These are phyloP conservation scores for Leptopilina drosophilae DNA, from an alignment of 2,888 invertebrate species.

Conservation along the genomic window DNA sequence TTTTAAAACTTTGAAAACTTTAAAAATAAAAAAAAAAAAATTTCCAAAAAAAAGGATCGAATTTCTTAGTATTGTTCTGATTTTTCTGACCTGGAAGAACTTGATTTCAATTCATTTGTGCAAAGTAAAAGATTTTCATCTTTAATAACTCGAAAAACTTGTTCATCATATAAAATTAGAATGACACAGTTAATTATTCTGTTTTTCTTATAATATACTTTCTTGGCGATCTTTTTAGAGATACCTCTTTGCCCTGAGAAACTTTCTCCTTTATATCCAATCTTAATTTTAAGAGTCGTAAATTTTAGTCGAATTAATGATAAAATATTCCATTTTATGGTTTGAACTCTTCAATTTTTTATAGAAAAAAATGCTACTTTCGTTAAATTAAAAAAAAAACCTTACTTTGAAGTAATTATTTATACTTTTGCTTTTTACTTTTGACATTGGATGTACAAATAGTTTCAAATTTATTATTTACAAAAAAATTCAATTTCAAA, in stretches of 20 bases:
- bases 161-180: not conserved
- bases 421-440: too few species aligned
- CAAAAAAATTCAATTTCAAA: too few species aligned
- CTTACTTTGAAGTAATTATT: too few species aligned
- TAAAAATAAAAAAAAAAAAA: too few species aligned
- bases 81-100: too few species aligned
- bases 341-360: not conserved
- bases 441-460: too few species aligned
- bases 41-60: too few species aligned
- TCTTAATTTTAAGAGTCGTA: slow-evolving; percentile 23
- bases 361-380: not conserved
- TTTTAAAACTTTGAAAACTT: too few species aligned
- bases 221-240: slow-evolving; percentile 18
- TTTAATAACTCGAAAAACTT: not conserved
- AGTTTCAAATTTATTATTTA: too few species aligned
- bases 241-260: slow-evolving; percentile 19
- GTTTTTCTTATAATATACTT: slow-evolving; percentile 16
- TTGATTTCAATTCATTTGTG: not conserved
- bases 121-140: not conserved
- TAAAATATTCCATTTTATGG: not conserved
- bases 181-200: slow-evolving; percentile 19
- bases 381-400: too few species aligned
- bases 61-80: too few species aligned
- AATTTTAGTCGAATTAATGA: slow-evolving; percentile 14
- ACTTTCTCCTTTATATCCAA: slow-evolving; percentile 30